phyloP scores from a whole-genome alignment of 2,888 invertebrate species.

The Dysmachus trigonus region DNA sequence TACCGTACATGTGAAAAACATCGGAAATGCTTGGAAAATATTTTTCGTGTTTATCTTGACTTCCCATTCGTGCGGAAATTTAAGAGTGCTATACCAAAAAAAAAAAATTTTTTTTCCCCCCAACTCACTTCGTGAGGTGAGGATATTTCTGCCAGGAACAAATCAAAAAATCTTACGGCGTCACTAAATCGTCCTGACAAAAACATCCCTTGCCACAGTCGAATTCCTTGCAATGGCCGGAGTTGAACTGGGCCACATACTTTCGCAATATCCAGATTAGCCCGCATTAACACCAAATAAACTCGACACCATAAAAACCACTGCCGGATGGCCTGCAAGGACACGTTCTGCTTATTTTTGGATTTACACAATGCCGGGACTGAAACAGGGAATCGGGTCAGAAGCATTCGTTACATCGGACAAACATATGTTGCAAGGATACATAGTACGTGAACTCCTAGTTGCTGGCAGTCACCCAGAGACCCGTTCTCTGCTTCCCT shows the following conservation, averaged over 20 bases:
- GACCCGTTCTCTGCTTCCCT: background rate
- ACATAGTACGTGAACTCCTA: background rate
- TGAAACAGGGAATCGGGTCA: constrained; percentile 1
- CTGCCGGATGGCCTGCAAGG: background rate
- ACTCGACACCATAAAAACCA: constrained; percentile 3
- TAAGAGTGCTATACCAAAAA: background rate
- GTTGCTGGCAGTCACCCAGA: background rate
- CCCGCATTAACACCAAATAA: constrained; percentile 22
- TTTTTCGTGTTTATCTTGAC: background rate
- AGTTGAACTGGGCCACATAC: background rate
- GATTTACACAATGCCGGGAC: background rate
- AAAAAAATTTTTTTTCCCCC: too few species aligned
- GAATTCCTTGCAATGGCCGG: background rate
- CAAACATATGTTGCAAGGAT: background rate
- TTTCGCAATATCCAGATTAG: background rate
- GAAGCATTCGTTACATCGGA: constrained; percentile 3
- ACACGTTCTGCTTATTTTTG: constrained; percentile 7
- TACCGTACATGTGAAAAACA: background rate
- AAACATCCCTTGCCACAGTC: background rate
- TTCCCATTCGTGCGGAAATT: background rate
- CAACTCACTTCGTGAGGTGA: background rate
- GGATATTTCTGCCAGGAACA: background rate
- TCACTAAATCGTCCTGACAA: background rate
- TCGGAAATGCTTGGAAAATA: background rate
- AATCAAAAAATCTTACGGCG: background rate